phyloP scores from a whole-genome alignment of 2,113 vertebrate species.

The Indicator indicator region DNA sequence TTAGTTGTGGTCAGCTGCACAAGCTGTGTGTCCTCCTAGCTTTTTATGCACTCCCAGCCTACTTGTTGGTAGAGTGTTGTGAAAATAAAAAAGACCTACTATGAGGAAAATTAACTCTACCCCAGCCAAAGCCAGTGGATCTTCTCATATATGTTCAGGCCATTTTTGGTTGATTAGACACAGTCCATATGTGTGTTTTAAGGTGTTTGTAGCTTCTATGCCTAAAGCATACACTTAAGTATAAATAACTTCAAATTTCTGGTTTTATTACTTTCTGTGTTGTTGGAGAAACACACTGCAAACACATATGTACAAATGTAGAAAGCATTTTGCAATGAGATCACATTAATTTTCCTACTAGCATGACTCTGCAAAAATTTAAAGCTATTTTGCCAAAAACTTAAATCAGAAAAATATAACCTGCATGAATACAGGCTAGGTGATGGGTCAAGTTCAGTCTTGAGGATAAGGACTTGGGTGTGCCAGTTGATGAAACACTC shows the following conservation, averaged over 20 bases:
- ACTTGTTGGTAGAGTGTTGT: too few relatives aligned
- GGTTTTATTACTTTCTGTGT: not conserved
- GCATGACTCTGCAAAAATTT: not conserved
- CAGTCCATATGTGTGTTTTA: not conserved
- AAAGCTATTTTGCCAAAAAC: not conserved
- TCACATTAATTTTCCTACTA: not conserved
- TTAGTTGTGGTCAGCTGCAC: not conserved
- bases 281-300: not conserved
- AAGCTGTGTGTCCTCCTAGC: not conserved
- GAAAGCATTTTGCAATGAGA: not conserved
- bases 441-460: too few relatives aligned
- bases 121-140: not conserved
- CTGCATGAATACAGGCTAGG: not conserved
- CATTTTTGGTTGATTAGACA: not conserved
- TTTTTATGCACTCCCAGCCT: too few relatives aligned
- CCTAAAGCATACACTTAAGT: not conserved
- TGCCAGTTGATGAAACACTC: too few relatives aligned
- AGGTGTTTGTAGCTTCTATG: not conserved
- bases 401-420: not conserved
- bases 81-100: not conserved
- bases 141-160: not conserved
- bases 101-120: not conserved
- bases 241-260: not conserved
- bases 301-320: not conserved
- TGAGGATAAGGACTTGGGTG: too few relatives aligned